These are phyloP conservation scores for Frankliniella intonsa DNA, from an alignment of 2,888 invertebrate species.

Conservation along the genomic window DNA sequence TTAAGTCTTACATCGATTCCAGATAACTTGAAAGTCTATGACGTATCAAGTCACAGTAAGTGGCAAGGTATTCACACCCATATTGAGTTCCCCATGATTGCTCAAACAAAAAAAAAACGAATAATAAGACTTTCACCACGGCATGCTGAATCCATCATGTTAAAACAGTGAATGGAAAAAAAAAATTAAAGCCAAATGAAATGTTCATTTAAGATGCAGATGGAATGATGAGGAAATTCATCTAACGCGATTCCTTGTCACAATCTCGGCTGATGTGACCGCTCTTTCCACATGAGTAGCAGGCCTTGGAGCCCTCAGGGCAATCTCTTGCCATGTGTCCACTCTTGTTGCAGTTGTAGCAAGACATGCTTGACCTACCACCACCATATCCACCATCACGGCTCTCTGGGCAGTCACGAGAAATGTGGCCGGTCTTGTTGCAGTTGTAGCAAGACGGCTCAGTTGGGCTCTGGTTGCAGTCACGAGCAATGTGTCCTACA, in stretches of 20 bases:
- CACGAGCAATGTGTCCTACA: slow-evolving; percentile 86
- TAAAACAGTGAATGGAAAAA: slow-evolving; percentile 24
- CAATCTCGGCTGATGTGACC: slow-evolving; percentile 66
- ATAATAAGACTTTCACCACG: slow-evolving; percentile 4
- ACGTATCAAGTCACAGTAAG: neutral
- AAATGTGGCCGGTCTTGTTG: slow-evolving; percentile 89
- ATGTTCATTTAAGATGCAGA: slow-evolving; percentile 25
- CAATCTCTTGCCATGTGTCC: slow-evolving; percentile 64
- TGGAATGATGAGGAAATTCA: slow-evolving; percentile 15
- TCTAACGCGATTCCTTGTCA: slow-evolving; percentile 8
- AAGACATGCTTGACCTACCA: slow-evolving; percentile 46
- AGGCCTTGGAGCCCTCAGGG: slow-evolving; percentile 62
- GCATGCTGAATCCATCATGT: slow-evolving; percentile 12
- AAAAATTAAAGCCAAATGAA: slow-evolving; percentile 23
- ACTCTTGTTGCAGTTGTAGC: slow-evolving; percentile 63
- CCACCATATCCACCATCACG: slow-evolving; percentile 42
- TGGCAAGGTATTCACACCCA: slow-evolving; percentile 4
- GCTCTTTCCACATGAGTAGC: slow-evolving; percentile 87
- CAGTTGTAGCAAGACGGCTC: slow-evolving; percentile 69
- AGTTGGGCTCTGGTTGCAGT: slow-evolving; percentile 65
- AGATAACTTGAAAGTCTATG: neutral
- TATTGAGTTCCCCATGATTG: neutral
- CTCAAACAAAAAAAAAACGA: neutral
- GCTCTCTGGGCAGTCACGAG: slow-evolving; percentile 68
- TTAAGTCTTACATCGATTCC: neutral